Evolutionary conservation across 2,113 vertebrate genomes (phyloP).

Genomic region (Casuarius casuarius): DNA sequence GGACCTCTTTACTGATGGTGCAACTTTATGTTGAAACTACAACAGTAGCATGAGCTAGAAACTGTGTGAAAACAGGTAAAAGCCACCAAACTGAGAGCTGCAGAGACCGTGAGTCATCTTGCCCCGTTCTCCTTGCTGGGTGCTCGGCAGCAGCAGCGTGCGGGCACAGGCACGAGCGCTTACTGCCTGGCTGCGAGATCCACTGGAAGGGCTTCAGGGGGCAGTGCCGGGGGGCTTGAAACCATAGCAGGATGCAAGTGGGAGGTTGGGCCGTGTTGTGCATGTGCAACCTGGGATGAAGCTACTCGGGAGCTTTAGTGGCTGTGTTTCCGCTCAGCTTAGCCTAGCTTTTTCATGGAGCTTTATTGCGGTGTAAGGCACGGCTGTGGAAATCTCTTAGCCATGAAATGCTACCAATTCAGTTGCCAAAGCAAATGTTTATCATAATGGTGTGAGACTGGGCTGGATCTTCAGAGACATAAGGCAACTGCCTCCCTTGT

Average conservation of each 20-base stretch:
- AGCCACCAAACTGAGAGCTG: rapidly evolving
- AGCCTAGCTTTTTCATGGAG: no score
- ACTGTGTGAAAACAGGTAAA: background rate
- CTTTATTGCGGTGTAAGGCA: background rate
- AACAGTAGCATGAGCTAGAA: background rate
- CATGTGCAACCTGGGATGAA: background rate
- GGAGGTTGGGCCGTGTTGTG: background rate
- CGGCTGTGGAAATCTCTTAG: background rate
- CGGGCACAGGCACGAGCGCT: background rate
- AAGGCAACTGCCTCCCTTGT: background rate
- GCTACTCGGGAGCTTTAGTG: background rate
- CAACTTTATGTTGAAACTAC: background rate
- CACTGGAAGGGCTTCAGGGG: background rate
- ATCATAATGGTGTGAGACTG: background rate
- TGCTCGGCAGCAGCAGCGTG: background rate
- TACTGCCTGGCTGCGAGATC: background rate
- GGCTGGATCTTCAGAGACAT: background rate
- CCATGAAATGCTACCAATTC: background rate
- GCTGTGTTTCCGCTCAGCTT: background rate
- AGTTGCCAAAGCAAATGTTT: background rate
- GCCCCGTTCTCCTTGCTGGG: background rate
- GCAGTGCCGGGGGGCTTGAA: background rate
- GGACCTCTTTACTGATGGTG: background rate
- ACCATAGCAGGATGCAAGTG: no score
- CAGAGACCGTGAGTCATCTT: no score